Conservation (phyloP, 2,797 vertebrate species). For the Sebastes vulpes region DNA sequence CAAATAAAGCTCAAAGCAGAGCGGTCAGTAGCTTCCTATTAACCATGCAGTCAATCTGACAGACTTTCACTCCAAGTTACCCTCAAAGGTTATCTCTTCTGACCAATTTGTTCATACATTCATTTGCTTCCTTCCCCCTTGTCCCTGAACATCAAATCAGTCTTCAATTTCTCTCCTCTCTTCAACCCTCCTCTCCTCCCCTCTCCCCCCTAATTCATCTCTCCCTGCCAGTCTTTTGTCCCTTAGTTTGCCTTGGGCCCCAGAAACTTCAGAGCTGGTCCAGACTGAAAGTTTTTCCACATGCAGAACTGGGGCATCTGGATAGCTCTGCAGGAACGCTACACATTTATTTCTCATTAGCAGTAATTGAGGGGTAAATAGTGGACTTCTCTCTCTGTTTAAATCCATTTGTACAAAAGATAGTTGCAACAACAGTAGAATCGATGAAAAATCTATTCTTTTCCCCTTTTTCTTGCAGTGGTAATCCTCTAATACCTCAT, state of each 20-base stretch:
- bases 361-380: constrained; percentile 63
- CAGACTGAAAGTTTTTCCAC: constrained; percentile 75
- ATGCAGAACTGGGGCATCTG: constrained; percentile 68
- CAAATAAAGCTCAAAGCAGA: neutral
- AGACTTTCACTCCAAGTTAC: neutral
- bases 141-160: constrained; percentile 30
- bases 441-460: neutral
- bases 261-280: constrained; percentile 44
- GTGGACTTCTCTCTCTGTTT: constrained; percentile 33
- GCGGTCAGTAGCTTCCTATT: neutral
- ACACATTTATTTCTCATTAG: constrained; percentile 75
- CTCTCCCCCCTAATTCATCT: constrained; percentile 32
- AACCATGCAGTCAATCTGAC: neutral
- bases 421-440: constrained; percentile 2
- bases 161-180: constrained; percentile 15
- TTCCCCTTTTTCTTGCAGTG: neutral
- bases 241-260: constrained; percentile 45
- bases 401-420: constrained; percentile 13
- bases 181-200: constrained; percentile 1
- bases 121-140: constrained; percentile 8
- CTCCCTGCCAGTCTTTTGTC: constrained; percentile 51
- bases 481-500: constrained; percentile 9
- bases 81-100: constrained; percentile 16
- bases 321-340: constrained; percentile 55
- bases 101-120: constrained; percentile 16